Base-by-base conservation (phyloP, 2,797 vertebrate genomes). In the Champsocephalus gunnari region DNA sequence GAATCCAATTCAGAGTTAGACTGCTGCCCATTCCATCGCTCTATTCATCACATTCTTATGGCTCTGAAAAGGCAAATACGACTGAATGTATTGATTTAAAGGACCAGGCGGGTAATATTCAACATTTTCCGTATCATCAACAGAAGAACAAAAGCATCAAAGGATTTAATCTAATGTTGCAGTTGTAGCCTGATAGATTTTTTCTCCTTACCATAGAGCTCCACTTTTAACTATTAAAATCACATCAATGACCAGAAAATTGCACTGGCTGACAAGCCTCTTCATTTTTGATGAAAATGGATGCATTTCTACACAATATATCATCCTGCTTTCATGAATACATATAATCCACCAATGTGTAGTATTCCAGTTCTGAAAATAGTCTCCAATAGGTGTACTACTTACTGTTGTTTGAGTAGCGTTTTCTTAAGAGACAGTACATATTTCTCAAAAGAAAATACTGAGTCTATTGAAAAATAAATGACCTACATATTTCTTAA, bases 1-100 rank as follows among this genome's bases (percentile, higher is more conserved):
- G 77, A 89, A 91, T 89, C 75, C 85, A 89, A 90, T 89, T 92
- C 91, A 74, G 77, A 56, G 54, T 79, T 19, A 49, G 71, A 62
- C 86, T 49, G 85, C 61, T 83, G 87, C 76, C 71, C 71, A 69
- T 85, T 78, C 79, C 70, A 56, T 56, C 50, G 12, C 47, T 55
- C 69, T 70, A 55, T 88, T 86, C 83, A 85, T 88, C 73, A 54
- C 72, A 84, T 80, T 83, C 67, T 69, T 63, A 77, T 72, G 71
- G 65, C 68, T 21, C n/a, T 62, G 70, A 80, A 82, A 87, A 81
- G 49, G 54, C 63, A 82, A 65, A 84, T 63, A 71, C 47, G 75
- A 80, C 69, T 73, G 50, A 67, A 41, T 71, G 61, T 57, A 82
- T 75, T 85, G 81, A 86, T 88, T 81, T 83, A 70, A 75, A 73